These are phyloP conservation scores for Hipposideros larvatus DNA, from an alignment of 2,797 vertebrate species.

Conservation along the genomic window DNA sequence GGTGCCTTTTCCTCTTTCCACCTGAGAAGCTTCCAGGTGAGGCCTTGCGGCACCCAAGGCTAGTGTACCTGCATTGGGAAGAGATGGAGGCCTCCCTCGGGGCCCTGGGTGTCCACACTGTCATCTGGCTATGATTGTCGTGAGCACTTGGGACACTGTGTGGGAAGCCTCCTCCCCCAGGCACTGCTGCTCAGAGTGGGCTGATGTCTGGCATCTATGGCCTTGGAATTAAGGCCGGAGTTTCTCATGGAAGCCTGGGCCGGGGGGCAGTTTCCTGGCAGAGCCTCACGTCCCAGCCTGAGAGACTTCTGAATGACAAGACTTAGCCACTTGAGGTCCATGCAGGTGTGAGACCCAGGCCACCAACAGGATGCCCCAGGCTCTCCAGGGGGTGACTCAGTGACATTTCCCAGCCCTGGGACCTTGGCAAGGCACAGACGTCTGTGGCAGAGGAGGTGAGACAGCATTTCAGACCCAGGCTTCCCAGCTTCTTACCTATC, in stretches of 20 bases:
- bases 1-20: background rate
- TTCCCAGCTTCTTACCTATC: background rate
- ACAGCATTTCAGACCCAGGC: background rate
- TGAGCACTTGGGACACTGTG: background rate
- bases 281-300: accelerated
- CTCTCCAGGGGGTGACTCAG: background rate
- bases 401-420: background rate
- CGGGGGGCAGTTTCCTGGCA: background rate
- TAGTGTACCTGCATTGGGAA: background rate
- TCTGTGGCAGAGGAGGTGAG: background rate
- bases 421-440: background rate
- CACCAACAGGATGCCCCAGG: background rate
- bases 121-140: too few relatives aligned
- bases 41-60: background rate
- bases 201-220: background rate
- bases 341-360: background rate
- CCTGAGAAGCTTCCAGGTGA: background rate
- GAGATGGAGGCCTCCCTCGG: background rate
- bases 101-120: background rate
- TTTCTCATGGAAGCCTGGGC: background rate
- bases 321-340: background rate
- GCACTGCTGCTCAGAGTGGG: accelerated
- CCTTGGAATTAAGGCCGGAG: background rate
- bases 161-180: too few relatives aligned
- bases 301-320: background rate